Conservation (phyloP, 2,888 invertebrate species). For the Folsomia manolachei region DNA sequence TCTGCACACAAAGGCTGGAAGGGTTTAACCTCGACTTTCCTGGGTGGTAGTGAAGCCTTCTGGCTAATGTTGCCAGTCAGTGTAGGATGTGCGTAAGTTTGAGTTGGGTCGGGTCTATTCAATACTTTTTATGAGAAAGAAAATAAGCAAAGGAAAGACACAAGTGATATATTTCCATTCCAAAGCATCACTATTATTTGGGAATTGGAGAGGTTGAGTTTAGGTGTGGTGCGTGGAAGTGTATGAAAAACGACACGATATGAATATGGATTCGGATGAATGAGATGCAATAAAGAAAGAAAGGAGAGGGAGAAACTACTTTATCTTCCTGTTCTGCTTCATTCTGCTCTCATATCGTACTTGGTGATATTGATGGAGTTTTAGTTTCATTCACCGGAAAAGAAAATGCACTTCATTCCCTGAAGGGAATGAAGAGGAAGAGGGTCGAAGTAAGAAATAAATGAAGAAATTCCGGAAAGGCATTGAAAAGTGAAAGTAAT, state of each 20-base stretch:
- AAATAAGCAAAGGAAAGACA: neutral
- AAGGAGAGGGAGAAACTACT: too few species aligned
- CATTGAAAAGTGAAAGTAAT: too few species aligned
- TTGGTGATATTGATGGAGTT: too few species aligned
- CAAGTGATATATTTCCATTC: neutral
- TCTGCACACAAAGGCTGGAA: neutral
- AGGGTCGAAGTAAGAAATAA: too few species aligned
- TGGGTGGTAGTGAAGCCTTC: constrained; percentile 13
- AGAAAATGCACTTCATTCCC: too few species aligned
- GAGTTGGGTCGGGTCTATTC: neutral
- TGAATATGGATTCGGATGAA: neutral
- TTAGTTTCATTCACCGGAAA: too few species aligned
- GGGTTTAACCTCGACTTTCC: constrained; percentile 6
- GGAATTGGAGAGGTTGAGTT: neutral
- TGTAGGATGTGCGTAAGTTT: too few species aligned
- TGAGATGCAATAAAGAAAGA: neutral
- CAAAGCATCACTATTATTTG: too few species aligned
- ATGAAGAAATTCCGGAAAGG: too few species aligned
- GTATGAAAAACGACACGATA: neutral
- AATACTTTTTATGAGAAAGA: neutral
- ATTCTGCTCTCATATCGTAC: neutral
- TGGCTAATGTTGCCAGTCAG: neutral
- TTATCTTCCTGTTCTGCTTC: too few species aligned
- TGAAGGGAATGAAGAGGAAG: too few species aligned
- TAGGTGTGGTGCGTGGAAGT: neutral